phyloP scores from a whole-genome alignment of 2,888 invertebrate species.

The Apeira syringaria region DNA sequence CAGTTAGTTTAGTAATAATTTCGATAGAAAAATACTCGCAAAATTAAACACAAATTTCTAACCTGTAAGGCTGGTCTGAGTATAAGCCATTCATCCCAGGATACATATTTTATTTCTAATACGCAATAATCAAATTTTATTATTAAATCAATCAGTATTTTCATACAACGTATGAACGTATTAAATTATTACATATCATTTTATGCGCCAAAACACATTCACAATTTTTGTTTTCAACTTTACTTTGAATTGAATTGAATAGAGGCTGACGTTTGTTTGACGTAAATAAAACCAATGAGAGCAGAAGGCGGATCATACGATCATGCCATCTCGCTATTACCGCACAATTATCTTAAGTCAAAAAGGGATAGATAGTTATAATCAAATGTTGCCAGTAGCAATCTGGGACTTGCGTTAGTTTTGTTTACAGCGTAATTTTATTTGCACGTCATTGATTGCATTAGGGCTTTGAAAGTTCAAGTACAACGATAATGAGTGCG shows the following conservation, averaged over 20 bases:
- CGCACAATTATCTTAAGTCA: conserved; percentile 25
- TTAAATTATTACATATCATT: conserved; percentile 47
- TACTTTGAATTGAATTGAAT: no score
- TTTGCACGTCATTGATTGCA: conserved; percentile 15
- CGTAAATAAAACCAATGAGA: conserved; percentile 50
- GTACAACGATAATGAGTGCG: conserved; percentile 30
- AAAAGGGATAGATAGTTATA: conserved; percentile 52
- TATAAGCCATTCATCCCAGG: conserved; percentile 72
- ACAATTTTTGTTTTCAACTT: conserved; percentile 54
- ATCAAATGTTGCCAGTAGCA: conserved; percentile 45
- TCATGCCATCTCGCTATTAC: conserved; percentile 49
- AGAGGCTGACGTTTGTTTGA: no score
- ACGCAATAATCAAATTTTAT: conserved; percentile 39
- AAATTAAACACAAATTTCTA: conserved; percentile 43
- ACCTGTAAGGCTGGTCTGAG: conserved; percentile 72
- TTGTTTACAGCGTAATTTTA: conserved; percentile 28
- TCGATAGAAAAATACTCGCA: conserved; percentile 1
- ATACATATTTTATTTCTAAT: conserved; percentile 57
- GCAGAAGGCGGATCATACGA: conserved; percentile 72
- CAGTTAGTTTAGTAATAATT: conserved; percentile 2
- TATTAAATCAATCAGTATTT: conserved; percentile 35
- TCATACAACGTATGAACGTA: conserved; percentile 36
- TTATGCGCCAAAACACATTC: conserved; percentile 42
- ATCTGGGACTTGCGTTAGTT: conserved; percentile 36
- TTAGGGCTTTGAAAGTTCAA: conserved; percentile 44